phyloP scores from a whole-genome alignment of 1,140 invertebrate genomes.

The Rhyzopertha dominica region DNA sequence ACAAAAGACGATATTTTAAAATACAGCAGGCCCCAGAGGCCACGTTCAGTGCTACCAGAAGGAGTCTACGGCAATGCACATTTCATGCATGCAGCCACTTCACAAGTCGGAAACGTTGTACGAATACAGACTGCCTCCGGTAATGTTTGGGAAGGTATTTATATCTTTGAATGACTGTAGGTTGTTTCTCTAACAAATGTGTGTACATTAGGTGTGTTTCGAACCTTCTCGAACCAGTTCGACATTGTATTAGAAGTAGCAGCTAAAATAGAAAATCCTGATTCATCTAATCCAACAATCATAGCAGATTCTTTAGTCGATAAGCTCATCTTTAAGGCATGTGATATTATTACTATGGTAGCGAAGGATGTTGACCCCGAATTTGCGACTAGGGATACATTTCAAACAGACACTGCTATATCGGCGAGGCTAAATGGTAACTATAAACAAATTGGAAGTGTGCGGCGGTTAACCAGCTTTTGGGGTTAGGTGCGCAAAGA shows the following conservation, averaged over 20 bases:
- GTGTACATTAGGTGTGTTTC: constrained; percentile 61
- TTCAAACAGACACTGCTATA: constrained; percentile 76
- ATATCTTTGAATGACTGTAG: background rate
- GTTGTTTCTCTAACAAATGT: constrained; percentile 42
- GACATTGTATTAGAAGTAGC: constrained; percentile 77
- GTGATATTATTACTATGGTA: constrained; percentile 74
- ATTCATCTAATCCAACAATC: constrained; percentile 43
- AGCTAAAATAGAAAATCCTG: constrained; percentile 65
- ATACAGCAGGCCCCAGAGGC: constrained; percentile 55
- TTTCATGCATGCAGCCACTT: constrained; percentile 80
- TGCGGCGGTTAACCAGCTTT: no score
- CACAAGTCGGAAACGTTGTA: constrained; percentile 75
- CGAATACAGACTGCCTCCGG: constrained; percentile 78
- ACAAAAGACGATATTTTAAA: constrained; percentile 1
- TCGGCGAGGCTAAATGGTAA: constrained; percentile 59
- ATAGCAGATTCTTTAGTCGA: constrained; percentile 67
- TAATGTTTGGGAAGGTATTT: constrained; percentile 68
- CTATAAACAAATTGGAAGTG: constrained; percentile 11
- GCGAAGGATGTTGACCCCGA: constrained; percentile 81
- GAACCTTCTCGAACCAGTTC: constrained; percentile 72
- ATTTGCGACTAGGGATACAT: constrained; percentile 78
- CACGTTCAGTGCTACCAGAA: constrained; percentile 60
- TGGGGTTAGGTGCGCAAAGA: constrained; percentile 15
- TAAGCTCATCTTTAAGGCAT: constrained; percentile 78
- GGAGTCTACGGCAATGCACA: constrained; percentile 82